Evolutionary conservation across 2,797 vertebrate species (phyloP).

Genomic region (Syncerus caffer): DNA sequence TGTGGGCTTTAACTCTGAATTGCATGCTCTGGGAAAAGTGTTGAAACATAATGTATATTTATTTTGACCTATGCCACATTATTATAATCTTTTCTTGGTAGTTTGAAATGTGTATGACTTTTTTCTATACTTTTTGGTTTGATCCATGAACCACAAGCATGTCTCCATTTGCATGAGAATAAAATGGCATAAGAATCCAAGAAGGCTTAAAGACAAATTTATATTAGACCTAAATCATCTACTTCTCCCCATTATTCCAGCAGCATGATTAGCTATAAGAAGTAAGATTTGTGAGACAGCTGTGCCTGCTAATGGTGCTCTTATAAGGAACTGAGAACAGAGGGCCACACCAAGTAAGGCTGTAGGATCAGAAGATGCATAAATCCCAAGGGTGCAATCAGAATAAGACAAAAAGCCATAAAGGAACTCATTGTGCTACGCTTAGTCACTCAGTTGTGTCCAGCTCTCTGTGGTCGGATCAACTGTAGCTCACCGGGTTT

Average conservation of each 20-base stretch:
- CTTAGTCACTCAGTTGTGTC: not conserved
- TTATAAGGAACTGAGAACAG: not conserved
- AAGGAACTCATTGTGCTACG: not conserved
- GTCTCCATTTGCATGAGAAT: not conserved
- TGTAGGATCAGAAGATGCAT: not conserved
- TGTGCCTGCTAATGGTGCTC: fast-evolving
- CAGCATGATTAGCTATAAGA: not conserved
- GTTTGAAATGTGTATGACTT: not conserved
- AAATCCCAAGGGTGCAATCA: not conserved
- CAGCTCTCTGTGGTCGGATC: not conserved
- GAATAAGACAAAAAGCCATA: not conserved
- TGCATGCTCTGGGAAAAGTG: not conserved
- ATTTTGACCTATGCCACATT: not conserved
- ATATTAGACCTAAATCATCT: not conserved
- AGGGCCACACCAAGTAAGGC: not conserved
- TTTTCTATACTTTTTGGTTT: not conserved
- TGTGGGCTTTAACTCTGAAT: not conserved
- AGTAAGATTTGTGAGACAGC: not conserved
- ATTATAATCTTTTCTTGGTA: not conserved
- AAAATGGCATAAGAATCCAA: not conserved
- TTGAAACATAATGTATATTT: not conserved
- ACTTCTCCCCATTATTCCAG: not conserved
- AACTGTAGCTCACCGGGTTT: not conserved
- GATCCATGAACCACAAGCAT: not conserved
- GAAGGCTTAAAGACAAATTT: not conserved